These are phyloP conservation scores for Vombatus ursinus DNA, from an alignment of 2,113 vertebrate species.

Conservation along the genomic window DNA sequence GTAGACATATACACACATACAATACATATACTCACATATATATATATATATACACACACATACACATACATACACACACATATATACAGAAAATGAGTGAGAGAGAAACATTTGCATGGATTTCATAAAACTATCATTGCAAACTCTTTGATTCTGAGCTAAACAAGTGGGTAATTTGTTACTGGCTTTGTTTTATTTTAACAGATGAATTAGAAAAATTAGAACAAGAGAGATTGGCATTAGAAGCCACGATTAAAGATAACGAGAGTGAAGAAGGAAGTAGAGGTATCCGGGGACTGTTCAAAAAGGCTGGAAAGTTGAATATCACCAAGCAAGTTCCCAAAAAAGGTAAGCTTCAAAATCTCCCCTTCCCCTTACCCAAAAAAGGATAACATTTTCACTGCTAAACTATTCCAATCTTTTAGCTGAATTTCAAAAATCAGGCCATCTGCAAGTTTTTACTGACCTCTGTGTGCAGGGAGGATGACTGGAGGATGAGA, in stretches of 20 bases:
- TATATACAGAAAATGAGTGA: neutral
- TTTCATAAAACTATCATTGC: neutral
- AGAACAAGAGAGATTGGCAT: slow-evolving; percentile 88
- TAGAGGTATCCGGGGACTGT: slow-evolving; percentile 84
- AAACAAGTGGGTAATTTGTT: neutral
- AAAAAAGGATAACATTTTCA: neutral
- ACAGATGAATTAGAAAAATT: slow-evolving; percentile 92
- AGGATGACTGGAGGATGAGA: neutral
- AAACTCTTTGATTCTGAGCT: neutral
- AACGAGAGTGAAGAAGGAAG: slow-evolving; percentile 86
- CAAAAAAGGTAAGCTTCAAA: slow-evolving; percentile 86
- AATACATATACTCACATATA: too few species aligned
- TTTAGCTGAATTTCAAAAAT: neutral
- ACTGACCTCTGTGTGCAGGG: neutral
- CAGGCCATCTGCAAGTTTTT: neutral
- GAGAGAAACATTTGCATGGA: neutral
- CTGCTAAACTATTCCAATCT: neutral
- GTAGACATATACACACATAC: too few species aligned
- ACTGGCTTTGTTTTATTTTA: slow-evolving; percentile 57
- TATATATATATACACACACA: neutral
- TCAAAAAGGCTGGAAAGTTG: slow-evolving; percentile 88
- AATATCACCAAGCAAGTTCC: slow-evolving; percentile 85
- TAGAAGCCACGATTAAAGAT: slow-evolving; percentile 88
- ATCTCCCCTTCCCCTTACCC: neutral
- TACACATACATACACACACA: neutral